Conservation (phyloP, 2,888 invertebrate species). For the Uloborus plumipes region DNA sequence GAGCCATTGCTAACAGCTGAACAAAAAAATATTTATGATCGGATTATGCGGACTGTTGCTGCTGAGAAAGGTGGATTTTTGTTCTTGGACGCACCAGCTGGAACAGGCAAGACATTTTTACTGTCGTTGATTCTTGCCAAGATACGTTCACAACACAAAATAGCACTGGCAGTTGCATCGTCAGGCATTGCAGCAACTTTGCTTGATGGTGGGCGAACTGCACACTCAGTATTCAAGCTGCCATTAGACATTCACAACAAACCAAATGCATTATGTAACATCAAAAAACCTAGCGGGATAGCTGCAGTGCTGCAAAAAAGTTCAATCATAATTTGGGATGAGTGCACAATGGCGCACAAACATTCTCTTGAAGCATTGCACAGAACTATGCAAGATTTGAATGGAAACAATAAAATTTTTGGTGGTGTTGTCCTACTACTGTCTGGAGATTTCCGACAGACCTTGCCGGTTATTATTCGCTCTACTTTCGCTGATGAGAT, state of each 20-base stretch:
- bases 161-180: constrained; percentile 66
- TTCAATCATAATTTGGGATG: constrained; percentile 13
- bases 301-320: constrained; percentile 6
- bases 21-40: not conserved
- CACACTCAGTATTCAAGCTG: constrained; percentile 33
- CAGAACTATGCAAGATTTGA: constrained; percentile 1
- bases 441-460: constrained; percentile 22
- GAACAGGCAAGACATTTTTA: too few relatives aligned
- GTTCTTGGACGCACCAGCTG: constrained; percentile 70
- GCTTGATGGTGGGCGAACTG: constrained; percentile 34
- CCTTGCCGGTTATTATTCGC: not conserved
- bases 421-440: constrained; percentile 9
- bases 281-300: constrained; percentile 62
- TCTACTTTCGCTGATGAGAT: not conserved
- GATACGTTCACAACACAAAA: constrained; percentile 45
- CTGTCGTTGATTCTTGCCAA: constrained; percentile 65
- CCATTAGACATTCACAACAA: constrained; percentile 59
- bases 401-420: not conserved
- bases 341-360: constrained; percentile 31
- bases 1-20: constrained; percentile 9
- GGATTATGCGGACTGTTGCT: not conserved
- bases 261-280: constrained; percentile 69
- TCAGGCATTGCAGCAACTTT: constrained; percentile 21
- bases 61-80: constrained; percentile 64
- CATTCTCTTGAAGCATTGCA: constrained; percentile 24